These are phyloP conservation scores for Chironomus striatipennis DNA, from an alignment of 1,140 invertebrate genomes.

Conservation along the genomic window DNA sequence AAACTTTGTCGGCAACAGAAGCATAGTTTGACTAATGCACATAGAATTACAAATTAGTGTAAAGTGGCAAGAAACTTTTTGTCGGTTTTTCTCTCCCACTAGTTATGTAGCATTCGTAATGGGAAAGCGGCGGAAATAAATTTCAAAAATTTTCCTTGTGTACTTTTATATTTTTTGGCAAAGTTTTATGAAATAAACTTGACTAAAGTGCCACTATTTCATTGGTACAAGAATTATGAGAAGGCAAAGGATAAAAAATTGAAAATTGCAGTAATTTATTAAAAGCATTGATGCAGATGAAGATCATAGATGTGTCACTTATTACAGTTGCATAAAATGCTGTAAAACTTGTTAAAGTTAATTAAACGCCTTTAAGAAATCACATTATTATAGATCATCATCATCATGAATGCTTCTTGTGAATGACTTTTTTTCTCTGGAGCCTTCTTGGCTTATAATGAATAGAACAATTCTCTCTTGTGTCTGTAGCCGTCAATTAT, in stretches of 20 bases:
- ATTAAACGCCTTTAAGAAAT: too few relatives aligned
- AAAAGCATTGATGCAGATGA: background rate
- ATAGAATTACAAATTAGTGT: conserved; percentile 9
- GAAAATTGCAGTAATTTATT: conserved; percentile 2
- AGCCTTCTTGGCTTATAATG: too few relatives aligned
- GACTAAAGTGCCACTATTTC: too few relatives aligned
- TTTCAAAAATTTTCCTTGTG: background rate
- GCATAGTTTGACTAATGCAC: conserved; percentile 7
- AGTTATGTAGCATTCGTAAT: background rate
- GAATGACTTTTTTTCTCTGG: too few relatives aligned
- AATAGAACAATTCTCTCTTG: too few relatives aligned
- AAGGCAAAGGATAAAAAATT: background rate
- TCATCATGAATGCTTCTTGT: too few relatives aligned
- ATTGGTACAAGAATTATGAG: background rate
- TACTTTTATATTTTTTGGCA: background rate
- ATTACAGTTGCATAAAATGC: too few relatives aligned
- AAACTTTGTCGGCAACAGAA: background rate
- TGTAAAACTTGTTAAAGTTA: too few relatives aligned
- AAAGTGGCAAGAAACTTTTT: background rate
- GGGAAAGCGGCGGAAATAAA: background rate
- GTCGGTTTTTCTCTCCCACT: background rate
- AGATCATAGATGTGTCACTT: too few relatives aligned
- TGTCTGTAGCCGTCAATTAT: too few relatives aligned
- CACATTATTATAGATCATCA: too few relatives aligned
- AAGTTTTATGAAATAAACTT: background rate